Evolutionary conservation across 2,888 invertebrate genomes (phyloP).

Genomic region (Limenitis camilla): DNA sequence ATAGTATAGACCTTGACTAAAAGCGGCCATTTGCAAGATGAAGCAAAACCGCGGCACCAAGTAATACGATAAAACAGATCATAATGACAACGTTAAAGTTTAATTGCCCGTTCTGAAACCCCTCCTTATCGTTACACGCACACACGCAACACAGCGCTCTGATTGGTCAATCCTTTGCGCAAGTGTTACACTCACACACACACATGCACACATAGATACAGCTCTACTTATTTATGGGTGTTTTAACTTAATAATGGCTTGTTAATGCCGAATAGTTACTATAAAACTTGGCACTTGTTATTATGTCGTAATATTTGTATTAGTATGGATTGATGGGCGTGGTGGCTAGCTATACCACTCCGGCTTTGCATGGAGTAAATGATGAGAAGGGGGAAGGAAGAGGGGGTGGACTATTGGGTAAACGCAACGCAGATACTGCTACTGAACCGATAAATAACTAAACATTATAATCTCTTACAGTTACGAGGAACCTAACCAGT

Average conservation of each 20-base stretch:
- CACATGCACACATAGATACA: conserved; percentile 33
- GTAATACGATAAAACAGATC: conserved; percentile 1
- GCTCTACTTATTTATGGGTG: conserved; percentile 25
- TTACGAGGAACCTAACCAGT: too few species aligned
- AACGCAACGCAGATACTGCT: too few species aligned
- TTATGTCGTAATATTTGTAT: too few species aligned
- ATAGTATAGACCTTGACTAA: background rate
- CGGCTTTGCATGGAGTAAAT: too few species aligned
- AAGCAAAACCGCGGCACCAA: background rate
- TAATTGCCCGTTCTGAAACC: conserved; percentile 34
- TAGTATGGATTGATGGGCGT: too few species aligned
- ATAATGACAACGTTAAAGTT: conserved; percentile 42
- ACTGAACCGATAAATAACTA: too few species aligned
- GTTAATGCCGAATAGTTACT: background rate
- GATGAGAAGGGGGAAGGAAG: too few species aligned
- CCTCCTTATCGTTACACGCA: conserved; percentile 34
- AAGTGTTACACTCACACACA: conserved; percentile 40
- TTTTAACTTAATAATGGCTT: background rate
- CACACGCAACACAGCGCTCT: conserved; percentile 28
- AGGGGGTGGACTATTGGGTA: too few species aligned
- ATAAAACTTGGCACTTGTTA: too few species aligned
- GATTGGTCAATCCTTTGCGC: conserved; percentile 38
- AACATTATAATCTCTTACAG: too few species aligned
- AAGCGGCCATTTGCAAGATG: background rate
- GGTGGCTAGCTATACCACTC: too few species aligned